These are phyloP conservation scores for Anagyrus pseudococci DNA, from an alignment of 2,888 invertebrate species.

Conservation along the genomic window DNA sequence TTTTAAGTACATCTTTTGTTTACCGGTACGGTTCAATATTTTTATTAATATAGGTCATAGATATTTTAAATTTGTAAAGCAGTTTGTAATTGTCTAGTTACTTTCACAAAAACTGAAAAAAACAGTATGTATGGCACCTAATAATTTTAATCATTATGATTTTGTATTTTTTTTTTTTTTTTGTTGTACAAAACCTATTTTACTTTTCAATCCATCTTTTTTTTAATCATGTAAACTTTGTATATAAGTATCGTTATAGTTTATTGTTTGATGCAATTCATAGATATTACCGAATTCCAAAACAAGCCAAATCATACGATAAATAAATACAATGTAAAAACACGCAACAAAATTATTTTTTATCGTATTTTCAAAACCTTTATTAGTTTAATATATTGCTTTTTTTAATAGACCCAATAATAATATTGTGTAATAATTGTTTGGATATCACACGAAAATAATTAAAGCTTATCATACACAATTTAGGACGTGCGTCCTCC, in stretches of 20 bases:
- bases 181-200: constrained; percentile 26
- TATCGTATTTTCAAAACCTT: constrained; percentile 31
- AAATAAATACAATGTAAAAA: constrained; percentile 26
- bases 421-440: no score
- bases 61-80: no score
- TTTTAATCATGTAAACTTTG: constrained; percentile 53
- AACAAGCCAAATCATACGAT: constrained; percentile 24
- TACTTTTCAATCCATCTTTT: constrained; percentile 34
- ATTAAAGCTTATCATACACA: constrained; percentile 31
- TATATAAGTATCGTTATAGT: constrained; percentile 51
- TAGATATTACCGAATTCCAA: constrained; percentile 20
- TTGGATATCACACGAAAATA: constrained; percentile 33
- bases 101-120: no score
- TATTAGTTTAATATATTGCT: constrained; percentile 33
- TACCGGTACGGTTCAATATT: no score
- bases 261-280: constrained; percentile 25
- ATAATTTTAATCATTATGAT: no score
- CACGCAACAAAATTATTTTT: constrained; percentile 16
- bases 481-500: constrained; percentile 16
- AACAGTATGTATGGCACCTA: no score
- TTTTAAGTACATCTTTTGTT: no score
- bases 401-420: no score
- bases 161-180: constrained; percentile 11
- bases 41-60: no score
- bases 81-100: no score